Base-by-base conservation (phyloP, 2,113 vertebrate genomes). In the Laterallus jamaicensis region DNA sequence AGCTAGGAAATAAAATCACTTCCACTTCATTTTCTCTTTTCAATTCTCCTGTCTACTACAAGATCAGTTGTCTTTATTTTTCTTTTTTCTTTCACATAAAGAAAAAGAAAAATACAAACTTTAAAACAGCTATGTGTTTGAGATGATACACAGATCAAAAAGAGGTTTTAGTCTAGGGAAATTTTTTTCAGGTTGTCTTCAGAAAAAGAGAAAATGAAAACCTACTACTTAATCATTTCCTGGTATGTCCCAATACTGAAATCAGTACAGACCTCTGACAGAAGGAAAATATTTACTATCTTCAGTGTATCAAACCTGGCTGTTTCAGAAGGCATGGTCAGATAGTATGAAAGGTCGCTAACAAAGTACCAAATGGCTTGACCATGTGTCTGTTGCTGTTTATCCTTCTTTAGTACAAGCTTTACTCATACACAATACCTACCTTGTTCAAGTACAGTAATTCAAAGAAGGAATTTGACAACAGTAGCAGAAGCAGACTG, bases 1-100 rank as follows among this genome's bases (percentile, higher is more conserved):
- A 29, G n/a, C 89, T 86, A 82, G 83, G 66, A 82, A 91, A 88
- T 49, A 71, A 92, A 93, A 84, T 79, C 16, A 66, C 49, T 96
- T 91, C 66, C 86, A 60, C 32, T 76, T 89, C 39, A 76, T 92
- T 82, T 95, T 93, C 19, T 83, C 40, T 71, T 55, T 44, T 90
- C 50, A 70, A 8, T 68, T 95, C 49, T 85, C 39, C 58, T 68
- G 56, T 42, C 68, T 84, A 92, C 86, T 64, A 73, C 31, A 86
- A 83, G 44, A 79, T 71, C 29, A 17, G 1, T 74, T 64, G 32
- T 49, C 12, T 13, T 88, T 59, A 32, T 42, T 26, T 86, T 88
- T 63, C 47, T 91, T 89, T 73, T 77, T 74, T 12, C 21, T 93
- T 81, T n/a, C 42, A 71, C 0, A 1, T 26, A 74, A 80, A 82